Conservation (phyloP, 2,113 vertebrate genomes). For the Tautogolabrus adspersus region DNA sequence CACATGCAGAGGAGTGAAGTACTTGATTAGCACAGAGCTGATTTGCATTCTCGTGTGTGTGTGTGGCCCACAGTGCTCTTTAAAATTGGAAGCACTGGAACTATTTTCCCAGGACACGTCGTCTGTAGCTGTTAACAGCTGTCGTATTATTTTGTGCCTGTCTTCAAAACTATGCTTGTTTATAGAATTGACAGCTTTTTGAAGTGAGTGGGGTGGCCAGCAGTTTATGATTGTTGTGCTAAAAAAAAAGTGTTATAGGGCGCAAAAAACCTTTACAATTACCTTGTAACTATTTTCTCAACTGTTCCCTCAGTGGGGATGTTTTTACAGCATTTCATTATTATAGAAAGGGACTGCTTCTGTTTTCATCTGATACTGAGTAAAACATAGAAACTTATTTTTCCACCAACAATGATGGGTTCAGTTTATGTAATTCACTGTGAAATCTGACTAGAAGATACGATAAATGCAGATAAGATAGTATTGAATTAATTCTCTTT, state of each 20-base stretch:
- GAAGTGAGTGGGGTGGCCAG: constrained; percentile 41
- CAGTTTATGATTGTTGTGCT: constrained; percentile 35
- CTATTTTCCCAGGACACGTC: constrained; percentile 18
- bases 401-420: background rate
- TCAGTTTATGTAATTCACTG: constrained; percentile 57
- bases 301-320: background rate
- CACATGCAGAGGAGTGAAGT: constrained; percentile 57
- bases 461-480: constrained; percentile 54
- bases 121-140: constrained; percentile 45
- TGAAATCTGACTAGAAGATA: constrained; percentile 67
- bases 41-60: constrained; percentile 50
- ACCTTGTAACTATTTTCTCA: constrained; percentile 28
- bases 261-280: constrained; percentile 25
- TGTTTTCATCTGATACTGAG: constrained; percentile 5
- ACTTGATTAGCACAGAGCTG: constrained; percentile 63
- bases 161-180: constrained; percentile 34
- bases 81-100: constrained; percentile 31
- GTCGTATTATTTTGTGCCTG: constrained; percentile 27
- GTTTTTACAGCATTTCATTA: background rate
- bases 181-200: constrained; percentile 48
- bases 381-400: constrained; percentile 25
- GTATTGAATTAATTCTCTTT: constrained; percentile 52
- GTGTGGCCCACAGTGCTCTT: constrained; percentile 22
- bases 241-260: constrained; percentile 17
- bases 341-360: background rate